Evolutionary conservation across 2,113 vertebrate species (phyloP).

Genomic region (Prietella phreatophila): DNA sequence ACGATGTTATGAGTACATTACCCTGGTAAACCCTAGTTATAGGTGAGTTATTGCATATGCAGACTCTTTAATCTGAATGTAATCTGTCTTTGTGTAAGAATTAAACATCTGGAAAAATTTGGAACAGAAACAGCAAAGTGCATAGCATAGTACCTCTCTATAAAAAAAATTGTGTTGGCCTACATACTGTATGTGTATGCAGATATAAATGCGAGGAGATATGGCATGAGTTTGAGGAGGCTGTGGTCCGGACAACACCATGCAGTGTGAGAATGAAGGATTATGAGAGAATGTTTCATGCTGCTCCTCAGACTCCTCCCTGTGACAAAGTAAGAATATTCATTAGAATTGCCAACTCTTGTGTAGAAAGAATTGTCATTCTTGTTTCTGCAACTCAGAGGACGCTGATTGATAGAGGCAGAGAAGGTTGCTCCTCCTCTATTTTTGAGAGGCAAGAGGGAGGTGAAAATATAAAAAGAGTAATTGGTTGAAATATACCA

Average conservation of each 20-base stretch:
- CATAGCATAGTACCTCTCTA: not conserved
- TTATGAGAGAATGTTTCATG: conserved; percentile 66
- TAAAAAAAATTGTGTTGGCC: not conserved
- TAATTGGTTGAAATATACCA: no score
- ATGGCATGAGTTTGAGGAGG: conserved; percentile 73
- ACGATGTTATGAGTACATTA: conserved; percentile 70
- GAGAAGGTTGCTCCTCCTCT: no score
- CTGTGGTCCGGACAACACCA: conserved; percentile 59
- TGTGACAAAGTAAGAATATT: conserved; percentile 63
- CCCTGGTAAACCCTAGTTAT: conserved; percentile 59
- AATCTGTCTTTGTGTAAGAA: not conserved
- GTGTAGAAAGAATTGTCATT: not conserved
- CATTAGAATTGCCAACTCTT: not conserved
- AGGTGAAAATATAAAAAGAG: no score
- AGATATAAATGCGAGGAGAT: conserved; percentile 74
- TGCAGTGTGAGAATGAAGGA: conserved; percentile 66
- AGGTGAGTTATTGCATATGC: conserved; percentile 58
- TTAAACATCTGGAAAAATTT: not conserved
- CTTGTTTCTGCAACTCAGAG: not conserved
- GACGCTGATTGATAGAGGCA: no score
- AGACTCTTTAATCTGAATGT: not conserved
- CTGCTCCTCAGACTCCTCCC: conserved; percentile 61
- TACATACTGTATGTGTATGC: not conserved
- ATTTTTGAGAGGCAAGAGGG: no score
- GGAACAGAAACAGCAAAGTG: not conserved